Evolutionary conservation across 2,888 invertebrate genomes (phyloP), one percentile per base, ranked within the genome.

Genomic region (Cancer borealis): DNA sequence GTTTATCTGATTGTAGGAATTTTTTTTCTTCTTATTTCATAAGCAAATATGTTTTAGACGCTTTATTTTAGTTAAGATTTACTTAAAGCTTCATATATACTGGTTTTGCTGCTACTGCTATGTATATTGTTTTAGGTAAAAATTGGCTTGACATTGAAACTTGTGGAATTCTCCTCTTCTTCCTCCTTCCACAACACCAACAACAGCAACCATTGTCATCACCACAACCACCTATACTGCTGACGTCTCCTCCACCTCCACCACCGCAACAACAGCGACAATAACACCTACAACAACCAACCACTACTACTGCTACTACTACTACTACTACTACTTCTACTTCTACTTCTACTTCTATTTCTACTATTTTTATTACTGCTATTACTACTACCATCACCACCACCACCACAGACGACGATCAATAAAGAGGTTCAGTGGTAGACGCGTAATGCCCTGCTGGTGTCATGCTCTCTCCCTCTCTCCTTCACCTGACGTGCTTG

Each of bases 301-400:
- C 54, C 54, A 54, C 54, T 3, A 54, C 54, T 6, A 21, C 66
- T n/a, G n/a, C n/a, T n/a, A n/a, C 66, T 66, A n/a, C 66, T 66
- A 66, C 66, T 66, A 66, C 66, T 66, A 66, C 66, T n/a, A 66
- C 66, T 66, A 66, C 66, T n/a, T n/a, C n/a, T 79, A 79, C 21
- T 79, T 10, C 30, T 79, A 79, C 12, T 79, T 30, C 30, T 79
- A 73, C 30, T 30, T 10, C 21, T 30, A 79, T 2, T 26, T 30
- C 30, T 30, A 30, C 12, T 66, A 66, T 21, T 66, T 17, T 3
- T 66, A 21, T 66, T 66, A 66, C 66, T 66, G 21, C 66, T 21
- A 66, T 21, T 21, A 66, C 66, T 66, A 66, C 21, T 66, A 66
- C 66, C 21, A 66, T 21, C 21, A 14, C 66, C 14, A 21, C 66